Conservation (phyloP, 2,888 invertebrate genomes). For the Caenorhabditis uteleia region DNA sequence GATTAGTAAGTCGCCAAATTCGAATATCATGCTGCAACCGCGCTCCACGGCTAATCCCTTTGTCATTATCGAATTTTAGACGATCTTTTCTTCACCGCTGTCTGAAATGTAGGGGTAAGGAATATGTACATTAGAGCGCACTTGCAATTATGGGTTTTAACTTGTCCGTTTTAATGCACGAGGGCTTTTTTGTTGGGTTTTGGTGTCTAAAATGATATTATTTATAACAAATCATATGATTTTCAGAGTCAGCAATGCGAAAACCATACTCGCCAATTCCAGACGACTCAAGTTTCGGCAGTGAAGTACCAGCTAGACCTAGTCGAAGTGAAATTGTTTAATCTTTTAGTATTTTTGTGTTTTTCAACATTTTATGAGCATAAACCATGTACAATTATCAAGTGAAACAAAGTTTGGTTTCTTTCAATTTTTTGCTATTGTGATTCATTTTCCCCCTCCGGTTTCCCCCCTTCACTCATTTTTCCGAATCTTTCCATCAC, state of each 20-base stretch:
- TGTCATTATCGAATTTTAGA: slow-evolving; percentile 8
- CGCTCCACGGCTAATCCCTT: not conserved
- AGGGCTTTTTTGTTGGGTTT: not conserved
- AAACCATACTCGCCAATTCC: slow-evolving; percentile 26
- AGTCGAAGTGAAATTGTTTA: slow-evolving; percentile 45
- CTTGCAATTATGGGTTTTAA: not conserved
- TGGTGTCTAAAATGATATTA: not conserved
- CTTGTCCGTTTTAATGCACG: not conserved
- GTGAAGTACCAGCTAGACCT: slow-evolving; percentile 41
- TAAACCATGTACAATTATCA: too few species aligned
- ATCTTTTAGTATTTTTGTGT: too few species aligned
- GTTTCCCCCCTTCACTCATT: too few species aligned
- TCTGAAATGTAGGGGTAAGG: slow-evolving; percentile 4
- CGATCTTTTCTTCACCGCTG: slow-evolving; percentile 26
- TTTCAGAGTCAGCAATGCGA: slow-evolving; percentile 58
- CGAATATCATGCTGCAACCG: not conserved
- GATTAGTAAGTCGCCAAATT: slow-evolving; percentile 31
- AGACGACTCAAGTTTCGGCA: slow-evolving; percentile 43
- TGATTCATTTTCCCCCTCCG: too few species aligned
- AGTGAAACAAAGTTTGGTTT: too few species aligned
- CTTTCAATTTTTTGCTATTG: too few species aligned
- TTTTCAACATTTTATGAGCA: too few species aligned
- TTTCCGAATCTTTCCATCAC: too few species aligned
- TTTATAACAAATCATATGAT: slow-evolving; percentile 5
- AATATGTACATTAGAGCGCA: not conserved